Evolutionary conservation across 2,888 invertebrate genomes (phyloP), one percentile per base, ranked within the genome.

Genomic region (Clusia tigrina): DNA sequence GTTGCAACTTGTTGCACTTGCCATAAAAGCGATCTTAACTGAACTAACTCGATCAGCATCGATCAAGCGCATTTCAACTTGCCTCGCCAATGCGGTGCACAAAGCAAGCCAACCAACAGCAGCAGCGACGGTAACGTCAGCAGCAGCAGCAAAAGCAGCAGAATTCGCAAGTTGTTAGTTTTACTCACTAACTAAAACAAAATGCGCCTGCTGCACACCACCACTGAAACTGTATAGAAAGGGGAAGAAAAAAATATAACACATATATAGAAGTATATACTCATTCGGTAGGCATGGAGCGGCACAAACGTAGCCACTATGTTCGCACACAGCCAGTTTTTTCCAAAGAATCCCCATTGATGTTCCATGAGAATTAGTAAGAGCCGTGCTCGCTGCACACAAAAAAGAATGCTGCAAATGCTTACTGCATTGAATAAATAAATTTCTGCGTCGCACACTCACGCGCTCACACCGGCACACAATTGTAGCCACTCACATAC

Each of bases 1-100:
- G 58, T 46, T 55, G 62, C 64, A 63, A 64, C 69, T 69, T 67
- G 60, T 68, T 70, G 71, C 77, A 77, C 78, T 79, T 76, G 72
- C 74, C 78, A 74, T 76, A 77, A 71, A 79, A 79, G 77, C 78
- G 79, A 78, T 81, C 80, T 78, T 73, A 74, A 74, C 77, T 72
- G 77, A 79, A 80, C 80, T 81, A 75, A 80, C 78, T 76, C 76
- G 78, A 80, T 78, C 78, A 71, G 70, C 74, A 77, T 74, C 76
- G 73, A 80, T 80, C 78, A 77, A 74, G 73, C 74, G 72, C 74
- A 75, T 74, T 76, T 78, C 73, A 73, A 77, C 71, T 78, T 71
- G 60, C 62, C 60, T 63, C 61, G 63, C 64, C 23, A 51, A 9
- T 23, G 54, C 54, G 9, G 54, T 25, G 26, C 22, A 18, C 18